Evolutionary conservation across 2,113 vertebrate genomes (phyloP), one percentile per base, ranked within the genome.

Genomic region (Acanthisitta chloris): DNA sequence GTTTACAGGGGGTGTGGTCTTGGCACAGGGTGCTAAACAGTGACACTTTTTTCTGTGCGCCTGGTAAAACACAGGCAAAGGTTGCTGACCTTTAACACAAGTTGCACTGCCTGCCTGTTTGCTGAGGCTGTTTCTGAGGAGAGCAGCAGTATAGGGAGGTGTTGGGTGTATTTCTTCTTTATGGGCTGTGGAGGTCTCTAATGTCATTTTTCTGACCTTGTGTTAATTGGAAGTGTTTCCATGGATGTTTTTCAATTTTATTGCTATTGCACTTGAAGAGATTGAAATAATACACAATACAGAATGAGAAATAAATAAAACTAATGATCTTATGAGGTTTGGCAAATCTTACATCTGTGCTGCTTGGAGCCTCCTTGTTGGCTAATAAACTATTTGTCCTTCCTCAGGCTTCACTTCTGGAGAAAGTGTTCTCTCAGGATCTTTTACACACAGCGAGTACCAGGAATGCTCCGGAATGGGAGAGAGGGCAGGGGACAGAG

Each of bases 201-300:
- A 86, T 92, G 81, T 76, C 4, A 42, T 92, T 96, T 77, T 94
- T 92, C 69, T 96, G 91, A 96, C 91, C 94, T 96, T 94, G 80
- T 92, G 89, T 95, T 96, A 96, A 96, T 96, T 95, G 65, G 59
- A 91, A 94, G 61, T 69, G 36, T 94, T 92, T 96, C 78, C 57
- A 57, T 4, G 10, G 72, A 81, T 94, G 31, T 94, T 94, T 92
- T 95, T 96, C 91, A 94, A 76, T 89, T 96, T 96, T 92, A 96
- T 69, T 95, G 77, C 83, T 84, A 36, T 86, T 89, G 83, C 72
- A 87, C 31, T 95, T 76, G 69, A 57, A 91, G 81, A 92, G 94
- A 94, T 83, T 96, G 92, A 95, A 95, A 95, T 94, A 95, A 92
- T 94, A 65, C 36, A 81, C 81, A 74, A 25, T 38, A 81, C 5